These are phyloP conservation scores for Pongo abelii DNA, from an alignment of 2,113 vertebrate genomes.

Conservation along the genomic window DNA sequence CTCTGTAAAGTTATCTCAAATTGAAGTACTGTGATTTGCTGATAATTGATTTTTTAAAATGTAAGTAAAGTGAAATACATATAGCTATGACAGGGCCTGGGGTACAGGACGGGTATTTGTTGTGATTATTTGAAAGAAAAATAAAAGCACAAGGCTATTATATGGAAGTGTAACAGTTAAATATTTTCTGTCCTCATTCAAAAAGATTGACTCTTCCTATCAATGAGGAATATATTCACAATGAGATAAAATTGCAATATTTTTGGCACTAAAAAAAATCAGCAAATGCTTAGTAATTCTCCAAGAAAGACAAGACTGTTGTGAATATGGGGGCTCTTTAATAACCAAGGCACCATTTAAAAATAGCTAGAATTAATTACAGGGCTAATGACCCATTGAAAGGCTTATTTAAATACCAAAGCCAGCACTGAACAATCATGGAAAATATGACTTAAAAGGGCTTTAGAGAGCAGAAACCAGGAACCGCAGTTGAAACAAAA, in stretches of 20 bases:
- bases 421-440: conserved; percentile 58
- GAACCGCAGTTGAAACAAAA: conserved; percentile 51
- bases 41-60: neutral
- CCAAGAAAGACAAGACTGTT: conserved; percentile 59
- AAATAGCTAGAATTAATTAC: conserved; percentile 80
- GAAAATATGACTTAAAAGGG: conserved; percentile 71
- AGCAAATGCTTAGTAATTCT: conserved; percentile 42
- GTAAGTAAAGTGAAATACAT: neutral
- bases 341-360: conserved; percentile 69
- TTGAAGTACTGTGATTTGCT: neutral
- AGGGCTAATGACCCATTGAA: conserved; percentile 77
- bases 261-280: conserved; percentile 15
- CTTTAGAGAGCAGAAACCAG: conserved; percentile 62
- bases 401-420: conserved; percentile 75
- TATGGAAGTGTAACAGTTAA: neutral
- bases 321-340: conserved; percentile 56
- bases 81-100: neutral
- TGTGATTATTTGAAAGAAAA: conserved; percentile 25
- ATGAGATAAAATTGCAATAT: conserved; percentile 42
- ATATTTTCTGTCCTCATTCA: conserved; percentile 41
- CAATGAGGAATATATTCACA: conserved; percentile 27
- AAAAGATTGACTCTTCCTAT: conserved; percentile 26
- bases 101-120: neutral
- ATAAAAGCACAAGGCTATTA: neutral
- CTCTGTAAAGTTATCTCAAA: neutral